Evolutionary conservation across 2,797 vertebrate species (phyloP).

Genomic region (Odontamblyopus rebecca): DNA sequence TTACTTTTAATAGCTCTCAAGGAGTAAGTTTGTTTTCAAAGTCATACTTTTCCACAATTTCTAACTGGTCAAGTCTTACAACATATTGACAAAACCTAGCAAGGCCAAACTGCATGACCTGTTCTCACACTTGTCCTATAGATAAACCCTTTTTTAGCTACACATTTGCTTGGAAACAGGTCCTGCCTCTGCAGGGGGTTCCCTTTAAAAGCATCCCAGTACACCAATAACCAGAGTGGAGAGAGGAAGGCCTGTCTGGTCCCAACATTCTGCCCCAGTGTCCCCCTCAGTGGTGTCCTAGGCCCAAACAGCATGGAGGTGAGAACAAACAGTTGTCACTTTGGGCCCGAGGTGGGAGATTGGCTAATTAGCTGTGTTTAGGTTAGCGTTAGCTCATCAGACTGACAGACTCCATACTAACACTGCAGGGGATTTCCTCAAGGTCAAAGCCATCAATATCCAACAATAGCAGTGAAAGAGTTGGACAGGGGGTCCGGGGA

Average conservation of each 20-base stretch:
- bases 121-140: constrained; percentile 58
- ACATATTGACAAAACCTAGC: constrained; percentile 13
- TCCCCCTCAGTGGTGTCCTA: constrained; percentile 36
- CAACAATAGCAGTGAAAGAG: constrained; percentile 63
- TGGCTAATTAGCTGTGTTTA: constrained; percentile 69
- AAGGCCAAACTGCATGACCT: constrained; percentile 26
- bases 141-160: constrained; percentile 34
- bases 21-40: not conserved
- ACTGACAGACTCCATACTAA: constrained; percentile 66
- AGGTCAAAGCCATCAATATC: constrained; percentile 64
- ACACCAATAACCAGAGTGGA: constrained; percentile 55
- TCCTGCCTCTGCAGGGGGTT: constrained; percentile 71
- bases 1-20: not conserved
- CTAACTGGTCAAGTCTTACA: not conserved
- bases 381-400: constrained; percentile 64
- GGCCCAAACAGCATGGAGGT: constrained; percentile 26
- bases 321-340: constrained; percentile 38
- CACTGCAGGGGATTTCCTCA: constrained; percentile 68
- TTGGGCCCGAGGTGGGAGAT: constrained; percentile 32
- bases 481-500: constrained; percentile 21
- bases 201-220: constrained; percentile 61
- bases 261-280: constrained; percentile 38
- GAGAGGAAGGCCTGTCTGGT: constrained; percentile 47
- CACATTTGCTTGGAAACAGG: constrained; percentile 62
- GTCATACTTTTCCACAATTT: not conserved